Evolutionary conservation across 2,113 vertebrate genomes (phyloP).

Genomic region (Lophius piscatorius): DNA sequence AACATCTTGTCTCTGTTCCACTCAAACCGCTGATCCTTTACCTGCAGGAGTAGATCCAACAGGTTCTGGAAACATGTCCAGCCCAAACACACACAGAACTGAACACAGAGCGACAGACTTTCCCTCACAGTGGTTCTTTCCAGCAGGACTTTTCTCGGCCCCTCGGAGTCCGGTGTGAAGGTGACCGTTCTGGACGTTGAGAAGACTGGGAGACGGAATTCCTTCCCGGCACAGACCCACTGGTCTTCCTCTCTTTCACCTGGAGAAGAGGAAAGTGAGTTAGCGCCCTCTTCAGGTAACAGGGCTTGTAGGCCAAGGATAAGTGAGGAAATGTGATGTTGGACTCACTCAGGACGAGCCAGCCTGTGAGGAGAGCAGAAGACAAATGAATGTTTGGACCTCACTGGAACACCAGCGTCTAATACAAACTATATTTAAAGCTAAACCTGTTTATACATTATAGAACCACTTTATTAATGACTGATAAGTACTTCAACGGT

Average conservation of each 20-base stretch:
- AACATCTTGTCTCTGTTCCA: conserved; percentile 73
- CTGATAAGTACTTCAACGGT: neutral
- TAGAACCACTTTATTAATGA: neutral
- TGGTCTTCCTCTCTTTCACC: conserved; percentile 66
- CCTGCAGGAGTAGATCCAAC: conserved; percentile 47
- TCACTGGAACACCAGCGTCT: neutral
- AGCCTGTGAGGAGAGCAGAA: conserved; percentile 36
- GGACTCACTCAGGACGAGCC: conserved; percentile 54
- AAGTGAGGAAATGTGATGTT: neutral
- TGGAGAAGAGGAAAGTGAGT: conserved; percentile 21
- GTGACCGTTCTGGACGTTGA: conserved; percentile 69
- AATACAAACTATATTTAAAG: too few species aligned
- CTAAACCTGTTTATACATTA: neutral
- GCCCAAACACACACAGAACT: neutral
- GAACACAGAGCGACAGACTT: neutral
- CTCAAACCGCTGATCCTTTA: conserved; percentile 69
- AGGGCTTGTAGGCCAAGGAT: neutral
- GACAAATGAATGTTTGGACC: neutral
- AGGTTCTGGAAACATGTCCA: neutral
- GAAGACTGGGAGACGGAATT: conserved; percentile 72
- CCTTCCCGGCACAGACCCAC: conserved; percentile 66
- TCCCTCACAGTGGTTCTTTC: conserved; percentile 69
- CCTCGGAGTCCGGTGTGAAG: conserved; percentile 57
- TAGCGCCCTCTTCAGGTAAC: neutral
- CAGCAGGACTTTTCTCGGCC: conserved; percentile 57